Evolutionary conservation across 2,888 invertebrate species (phyloP).

Genomic region (Ceriagrion tenellum): DNA sequence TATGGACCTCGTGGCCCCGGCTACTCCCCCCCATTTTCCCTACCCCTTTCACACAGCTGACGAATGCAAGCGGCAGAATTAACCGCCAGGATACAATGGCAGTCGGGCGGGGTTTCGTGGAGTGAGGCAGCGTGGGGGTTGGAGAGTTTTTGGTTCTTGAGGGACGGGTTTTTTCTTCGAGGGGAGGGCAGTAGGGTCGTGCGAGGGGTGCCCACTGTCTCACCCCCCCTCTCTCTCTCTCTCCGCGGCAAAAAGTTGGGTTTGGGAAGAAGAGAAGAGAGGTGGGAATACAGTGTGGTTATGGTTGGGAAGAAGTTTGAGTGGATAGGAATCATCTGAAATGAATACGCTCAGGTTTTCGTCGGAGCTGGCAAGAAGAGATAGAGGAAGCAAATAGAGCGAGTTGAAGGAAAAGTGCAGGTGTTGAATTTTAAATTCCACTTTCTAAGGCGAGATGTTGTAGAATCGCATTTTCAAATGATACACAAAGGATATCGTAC

Average conservation of each 20-base stretch:
- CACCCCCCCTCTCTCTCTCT: not conserved
- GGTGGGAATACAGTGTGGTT: not conserved
- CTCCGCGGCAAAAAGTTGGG: not conserved
- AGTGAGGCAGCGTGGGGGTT: not conserved
- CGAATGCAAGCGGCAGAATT: conserved; percentile 57
- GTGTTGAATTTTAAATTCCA: too few species aligned
- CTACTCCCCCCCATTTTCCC: not conserved
- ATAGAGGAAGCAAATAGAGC: too few species aligned
- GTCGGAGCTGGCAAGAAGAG: too few species aligned
- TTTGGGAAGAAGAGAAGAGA: not conserved
- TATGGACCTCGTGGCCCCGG: not conserved
- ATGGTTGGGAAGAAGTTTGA: too few species aligned
- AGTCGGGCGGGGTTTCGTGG: not conserved
- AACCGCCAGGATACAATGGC: conserved; percentile 54
- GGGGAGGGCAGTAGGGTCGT: not conserved
- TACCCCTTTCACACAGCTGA: conserved; percentile 44
- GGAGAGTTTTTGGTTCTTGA: not conserved
- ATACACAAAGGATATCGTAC: too few species aligned
- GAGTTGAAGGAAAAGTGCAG: too few species aligned
- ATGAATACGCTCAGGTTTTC: too few species aligned
- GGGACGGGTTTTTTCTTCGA: not conserved
- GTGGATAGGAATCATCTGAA: too few species aligned
- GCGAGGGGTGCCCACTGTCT: not conserved
- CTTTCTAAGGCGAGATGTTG: too few species aligned
- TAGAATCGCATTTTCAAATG: too few species aligned